Conservation (phyloP, 2,113 vertebrate genomes). For the Actinemys pallida region DNA sequence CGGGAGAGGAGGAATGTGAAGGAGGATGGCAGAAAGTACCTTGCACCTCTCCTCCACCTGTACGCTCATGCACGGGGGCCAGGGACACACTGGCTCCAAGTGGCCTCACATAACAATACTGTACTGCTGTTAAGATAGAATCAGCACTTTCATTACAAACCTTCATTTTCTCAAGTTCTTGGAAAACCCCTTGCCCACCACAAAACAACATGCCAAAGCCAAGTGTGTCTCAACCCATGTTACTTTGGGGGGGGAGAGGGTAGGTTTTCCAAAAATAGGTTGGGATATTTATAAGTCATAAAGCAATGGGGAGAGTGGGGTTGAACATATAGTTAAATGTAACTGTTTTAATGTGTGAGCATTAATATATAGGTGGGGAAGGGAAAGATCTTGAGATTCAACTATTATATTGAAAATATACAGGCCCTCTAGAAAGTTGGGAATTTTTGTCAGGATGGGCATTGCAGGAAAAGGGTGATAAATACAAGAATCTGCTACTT, state of each 20-base stretch:
- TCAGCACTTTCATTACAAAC: neutral
- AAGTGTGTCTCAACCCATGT: neutral
- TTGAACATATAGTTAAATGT: neutral
- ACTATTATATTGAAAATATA: neutral
- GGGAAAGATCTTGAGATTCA: neutral
- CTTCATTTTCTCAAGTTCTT: neutral
- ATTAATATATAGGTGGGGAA: neutral
- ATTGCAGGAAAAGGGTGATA: too few species aligned
- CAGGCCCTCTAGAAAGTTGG: neutral
- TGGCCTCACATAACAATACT: neutral
- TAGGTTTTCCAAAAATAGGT: too few species aligned
- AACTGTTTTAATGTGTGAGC: neutral
- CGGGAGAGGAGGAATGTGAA: neutral
- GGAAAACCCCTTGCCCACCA: rapidly evolving
- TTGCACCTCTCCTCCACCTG: neutral
- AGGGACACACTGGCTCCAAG: neutral
- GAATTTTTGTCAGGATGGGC: neutral
- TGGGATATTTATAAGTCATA: too few species aligned
- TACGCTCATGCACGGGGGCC: neutral
- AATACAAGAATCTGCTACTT: neutral
- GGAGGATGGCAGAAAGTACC: neutral
- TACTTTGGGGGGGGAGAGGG: neutral
- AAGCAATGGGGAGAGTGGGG: too few species aligned
- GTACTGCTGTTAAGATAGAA: neutral
- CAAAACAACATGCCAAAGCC: neutral